Evolutionary conservation across 2,113 vertebrate species (phyloP).

Genomic region (Ancistrus triradiatus): DNA sequence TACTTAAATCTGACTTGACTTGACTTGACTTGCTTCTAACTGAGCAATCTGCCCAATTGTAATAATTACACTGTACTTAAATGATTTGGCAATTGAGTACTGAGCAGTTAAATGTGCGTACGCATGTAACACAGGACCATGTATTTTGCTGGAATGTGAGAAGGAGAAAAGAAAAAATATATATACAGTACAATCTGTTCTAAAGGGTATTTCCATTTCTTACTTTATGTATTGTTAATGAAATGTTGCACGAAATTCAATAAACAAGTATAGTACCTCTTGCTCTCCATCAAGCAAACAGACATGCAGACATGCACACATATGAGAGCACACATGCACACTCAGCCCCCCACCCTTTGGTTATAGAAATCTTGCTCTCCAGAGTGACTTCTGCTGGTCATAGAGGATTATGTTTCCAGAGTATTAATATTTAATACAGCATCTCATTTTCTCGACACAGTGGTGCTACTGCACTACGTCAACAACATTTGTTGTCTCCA

Average conservation of each 20-base stretch:
- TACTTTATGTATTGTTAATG: too few relatives aligned
- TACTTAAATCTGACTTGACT: too few relatives aligned
- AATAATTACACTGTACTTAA: too few relatives aligned
- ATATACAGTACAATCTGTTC: too few relatives aligned
- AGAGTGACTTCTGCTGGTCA: conserved; percentile 47
- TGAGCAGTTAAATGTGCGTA: too few relatives aligned
- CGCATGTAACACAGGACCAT: too few relatives aligned
- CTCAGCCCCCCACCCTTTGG: conserved; percentile 15
- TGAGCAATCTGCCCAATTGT: too few relatives aligned
- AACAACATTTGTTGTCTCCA: conserved; percentile 47
- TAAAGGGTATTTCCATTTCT: too few relatives aligned
- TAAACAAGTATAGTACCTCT: conserved; percentile 35
- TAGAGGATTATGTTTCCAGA: conserved; percentile 64
- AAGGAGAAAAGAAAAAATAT: too few relatives aligned
- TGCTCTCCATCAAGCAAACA: conserved; percentile 21
- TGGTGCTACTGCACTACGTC: conserved; percentile 66
- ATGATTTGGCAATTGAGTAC: too few relatives aligned
- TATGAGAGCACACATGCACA: conserved; percentile 31
- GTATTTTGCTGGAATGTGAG: too few relatives aligned
- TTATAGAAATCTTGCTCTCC: conserved; percentile 32
- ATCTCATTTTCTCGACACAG: conserved; percentile 61
- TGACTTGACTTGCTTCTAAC: too few relatives aligned
- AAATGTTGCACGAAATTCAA: conserved; percentile 19
- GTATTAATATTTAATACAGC: conserved; percentile 74
- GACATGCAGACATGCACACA: conserved; percentile 16